Evolutionary conservation across 2,113 vertebrate species (phyloP).

Genomic region (Antechinus stuartii): DNA sequence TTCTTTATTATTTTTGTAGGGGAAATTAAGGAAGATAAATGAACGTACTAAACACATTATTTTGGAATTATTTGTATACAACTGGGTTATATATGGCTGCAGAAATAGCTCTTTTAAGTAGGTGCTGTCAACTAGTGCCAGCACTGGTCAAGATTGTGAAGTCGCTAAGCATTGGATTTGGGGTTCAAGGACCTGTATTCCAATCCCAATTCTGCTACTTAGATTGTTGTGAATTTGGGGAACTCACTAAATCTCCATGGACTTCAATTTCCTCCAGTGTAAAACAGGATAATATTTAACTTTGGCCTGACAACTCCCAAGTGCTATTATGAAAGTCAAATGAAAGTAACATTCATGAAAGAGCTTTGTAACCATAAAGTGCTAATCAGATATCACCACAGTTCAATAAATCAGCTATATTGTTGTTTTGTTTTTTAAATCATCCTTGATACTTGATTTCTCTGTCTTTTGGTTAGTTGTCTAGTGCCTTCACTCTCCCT

Average conservation of each 20-base stretch:
- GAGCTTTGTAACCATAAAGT: not conserved
- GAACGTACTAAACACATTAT: not conserved
- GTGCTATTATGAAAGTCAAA: not conserved
- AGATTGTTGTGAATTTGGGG: not conserved
- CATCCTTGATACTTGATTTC: not conserved
- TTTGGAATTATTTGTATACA: not conserved
- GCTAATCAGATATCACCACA: not conserved
- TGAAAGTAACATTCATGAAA: not conserved
- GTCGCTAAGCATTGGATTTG: not conserved
- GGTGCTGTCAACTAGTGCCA: not conserved
- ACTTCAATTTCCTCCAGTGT: not conserved
- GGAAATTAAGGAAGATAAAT: not conserved
- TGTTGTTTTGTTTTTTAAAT: not conserved
- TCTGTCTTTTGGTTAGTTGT: not conserved
- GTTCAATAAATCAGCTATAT: fast-evolving
- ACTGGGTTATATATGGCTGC: not conserved
- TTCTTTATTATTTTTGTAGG: not conserved
- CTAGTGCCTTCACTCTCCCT: no score
- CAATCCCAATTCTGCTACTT: not conserved
- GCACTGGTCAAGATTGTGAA: not conserved
- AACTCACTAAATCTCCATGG: not conserved
- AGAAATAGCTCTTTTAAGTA: not conserved
- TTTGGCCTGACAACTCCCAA: not conserved
- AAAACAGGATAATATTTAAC: not conserved
- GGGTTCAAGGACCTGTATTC: not conserved